phyloP scores from a whole-genome alignment of 2,888 invertebrate genomes.

The Vandiemenella viatica region DNA sequence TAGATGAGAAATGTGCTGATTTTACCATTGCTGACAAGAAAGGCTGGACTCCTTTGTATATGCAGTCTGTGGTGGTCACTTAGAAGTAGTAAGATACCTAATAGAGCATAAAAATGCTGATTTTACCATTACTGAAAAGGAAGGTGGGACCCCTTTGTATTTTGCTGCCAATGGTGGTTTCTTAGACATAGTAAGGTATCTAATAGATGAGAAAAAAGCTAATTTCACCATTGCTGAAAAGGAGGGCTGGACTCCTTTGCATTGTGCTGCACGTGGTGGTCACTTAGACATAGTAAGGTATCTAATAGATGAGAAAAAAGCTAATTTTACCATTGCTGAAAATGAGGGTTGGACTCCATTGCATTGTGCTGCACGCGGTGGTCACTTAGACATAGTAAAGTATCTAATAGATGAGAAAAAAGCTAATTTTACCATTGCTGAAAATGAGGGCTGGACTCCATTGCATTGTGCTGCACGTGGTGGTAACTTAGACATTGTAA shows the following conservation, averaged over 20 bases:
- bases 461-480: background rate
- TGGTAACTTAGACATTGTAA: background rate
- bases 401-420: background rate
- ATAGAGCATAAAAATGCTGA: background rate
- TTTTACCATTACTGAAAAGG: background rate
- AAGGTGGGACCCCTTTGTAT: background rate
- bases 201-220: too few relatives aligned
- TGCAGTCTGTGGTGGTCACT: background rate
- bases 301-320: background rate
- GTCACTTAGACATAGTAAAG: background rate
- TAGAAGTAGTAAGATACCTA: background rate
- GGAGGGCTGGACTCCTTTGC: background rate
- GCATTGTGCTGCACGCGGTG: background rate
- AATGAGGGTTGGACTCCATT: background rate
- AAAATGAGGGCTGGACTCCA: background rate
- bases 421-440: background rate
- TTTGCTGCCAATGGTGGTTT: background rate
- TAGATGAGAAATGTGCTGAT: background rate
- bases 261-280: background rate
- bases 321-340: background rate
- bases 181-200: background rate
- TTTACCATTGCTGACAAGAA: background rate
- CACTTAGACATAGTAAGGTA: background rate
- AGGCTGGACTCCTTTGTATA: background rate
- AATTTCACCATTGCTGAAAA: background rate